Evolutionary conservation across 2,113 vertebrate genomes (phyloP), one percentile per base, ranked within the genome.

Genomic region (Azemiops feae): DNA sequence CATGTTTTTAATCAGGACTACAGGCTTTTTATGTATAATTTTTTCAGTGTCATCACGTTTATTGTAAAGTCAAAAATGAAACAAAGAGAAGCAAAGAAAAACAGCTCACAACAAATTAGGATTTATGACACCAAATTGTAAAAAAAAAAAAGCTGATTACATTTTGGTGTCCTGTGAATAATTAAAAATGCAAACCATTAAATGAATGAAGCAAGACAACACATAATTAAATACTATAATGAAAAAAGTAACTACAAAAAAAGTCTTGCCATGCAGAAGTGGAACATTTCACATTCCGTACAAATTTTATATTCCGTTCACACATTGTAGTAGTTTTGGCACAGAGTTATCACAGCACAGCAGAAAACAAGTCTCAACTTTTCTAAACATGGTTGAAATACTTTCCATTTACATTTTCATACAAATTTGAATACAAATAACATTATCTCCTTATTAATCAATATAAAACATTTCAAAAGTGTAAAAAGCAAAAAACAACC

Each of bases 41-140:
- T 60, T 94, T 97, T 97, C 98, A 98, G 97, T 98, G 97, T 98
- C 97, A 98, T 98, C 98, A 98, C 95, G 97, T 98, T 98, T 98
- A 98, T 98, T 98, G 98, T 97, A 98, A 98, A 98, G 98, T 97
- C 97, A 97, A 97, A 96, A 97, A 95, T 97, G 96, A 96, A 98
- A 97, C 97, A 98, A 97, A 97, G 95, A 96, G 96, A 97, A 98
- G 97, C 95, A 96, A 98, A 97, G 94, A 94, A 96, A 97, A 95
- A 94, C 94, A 97, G 95, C 97, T 97, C 97, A 97, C 97, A 98
- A 97, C 97, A 97, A 97, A 97, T 96, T 94, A 95, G 97, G 97
- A 96, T 96, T 97, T 96, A 96, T 96, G 96, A 98, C 96, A 98
- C 97, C 96, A 97, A 96, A 94, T 54, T 34, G 88, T 45, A n/a